These are phyloP conservation scores for Cantharis rustica DNA, from an alignment of 2,888 invertebrate species.

Conservation along the genomic window DNA sequence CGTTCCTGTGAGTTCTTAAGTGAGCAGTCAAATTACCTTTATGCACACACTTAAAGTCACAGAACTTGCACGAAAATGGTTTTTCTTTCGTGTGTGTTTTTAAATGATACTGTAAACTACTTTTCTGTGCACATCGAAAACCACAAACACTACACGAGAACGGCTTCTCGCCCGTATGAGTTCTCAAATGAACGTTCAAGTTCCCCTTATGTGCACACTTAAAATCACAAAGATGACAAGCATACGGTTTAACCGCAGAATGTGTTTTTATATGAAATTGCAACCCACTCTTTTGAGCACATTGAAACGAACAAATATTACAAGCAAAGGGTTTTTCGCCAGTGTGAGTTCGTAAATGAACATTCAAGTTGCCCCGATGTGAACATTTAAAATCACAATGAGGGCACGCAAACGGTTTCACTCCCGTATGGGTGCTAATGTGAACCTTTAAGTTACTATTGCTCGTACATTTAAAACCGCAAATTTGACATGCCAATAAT, in stretches of 20 bases:
- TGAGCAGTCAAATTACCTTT: not conserved
- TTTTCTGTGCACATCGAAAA: not conserved
- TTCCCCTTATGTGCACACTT: not conserved
- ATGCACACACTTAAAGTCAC: not conserved
- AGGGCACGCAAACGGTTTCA: not conserved
- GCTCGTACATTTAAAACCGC: not conserved
- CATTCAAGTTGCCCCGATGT: not conserved
- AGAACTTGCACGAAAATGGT: not conserved
- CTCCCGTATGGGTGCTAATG: not conserved
- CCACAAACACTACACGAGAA: not conserved
- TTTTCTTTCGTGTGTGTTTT: not conserved
- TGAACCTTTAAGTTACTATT: not conserved
- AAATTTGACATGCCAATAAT: not conserved
- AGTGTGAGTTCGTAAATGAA: not conserved
- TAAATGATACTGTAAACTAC: not conserved
- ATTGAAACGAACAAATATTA: not conserved
- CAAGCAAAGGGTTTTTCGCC: not conserved
- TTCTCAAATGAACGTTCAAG: not conserved
- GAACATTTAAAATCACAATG: not conserved
- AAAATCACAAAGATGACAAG: not conserved
- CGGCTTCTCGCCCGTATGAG: not conserved
- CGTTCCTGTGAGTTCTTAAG: not conserved
- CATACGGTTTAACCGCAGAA: not conserved
- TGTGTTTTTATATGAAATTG: not conserved
- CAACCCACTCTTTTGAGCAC: not conserved